Conservation (phyloP, 2,797 vertebrate genomes). For the Spatula versicolor region DNA sequence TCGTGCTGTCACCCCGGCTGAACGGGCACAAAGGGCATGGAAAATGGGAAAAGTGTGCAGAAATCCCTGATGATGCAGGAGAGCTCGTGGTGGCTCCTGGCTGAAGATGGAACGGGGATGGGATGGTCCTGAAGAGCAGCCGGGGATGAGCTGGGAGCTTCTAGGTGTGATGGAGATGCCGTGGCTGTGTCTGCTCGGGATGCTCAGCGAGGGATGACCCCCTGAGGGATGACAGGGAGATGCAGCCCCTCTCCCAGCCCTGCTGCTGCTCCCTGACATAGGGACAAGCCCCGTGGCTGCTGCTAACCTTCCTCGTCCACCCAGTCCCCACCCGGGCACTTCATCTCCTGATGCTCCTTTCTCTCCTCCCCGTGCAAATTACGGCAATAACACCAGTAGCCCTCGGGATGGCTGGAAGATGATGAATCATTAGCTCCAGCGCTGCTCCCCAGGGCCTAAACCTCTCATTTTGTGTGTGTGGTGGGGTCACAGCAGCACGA, state of each 20-base stretch:
- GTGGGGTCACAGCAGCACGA: neutral
- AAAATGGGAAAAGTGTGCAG: neutral
- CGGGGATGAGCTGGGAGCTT: neutral
- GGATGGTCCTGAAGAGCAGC: neutral
- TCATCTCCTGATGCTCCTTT: neutral
- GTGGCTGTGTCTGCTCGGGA: neutral
- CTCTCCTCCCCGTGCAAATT: neutral
- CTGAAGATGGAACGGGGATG: neutral
- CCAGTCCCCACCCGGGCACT: neutral
- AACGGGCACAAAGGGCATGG: neutral
- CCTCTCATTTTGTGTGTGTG: neutral
- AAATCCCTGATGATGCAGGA: neutral
- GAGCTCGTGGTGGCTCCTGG: neutral
- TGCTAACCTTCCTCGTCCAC: neutral
- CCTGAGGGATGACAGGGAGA: neutral
- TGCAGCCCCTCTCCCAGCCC: fast-evolving
- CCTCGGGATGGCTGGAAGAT: neutral
- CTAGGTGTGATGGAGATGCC: neutral
- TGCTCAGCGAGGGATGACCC: neutral
- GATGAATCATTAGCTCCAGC: neutral
- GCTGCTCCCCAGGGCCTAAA: neutral
- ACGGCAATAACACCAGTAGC: neutral
- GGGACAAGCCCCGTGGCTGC: neutral
- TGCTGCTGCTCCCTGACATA: neutral
- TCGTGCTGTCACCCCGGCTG: neutral